Base-by-base conservation (phyloP, 2,113 vertebrate species). In the Platichthys flesus region DNA sequence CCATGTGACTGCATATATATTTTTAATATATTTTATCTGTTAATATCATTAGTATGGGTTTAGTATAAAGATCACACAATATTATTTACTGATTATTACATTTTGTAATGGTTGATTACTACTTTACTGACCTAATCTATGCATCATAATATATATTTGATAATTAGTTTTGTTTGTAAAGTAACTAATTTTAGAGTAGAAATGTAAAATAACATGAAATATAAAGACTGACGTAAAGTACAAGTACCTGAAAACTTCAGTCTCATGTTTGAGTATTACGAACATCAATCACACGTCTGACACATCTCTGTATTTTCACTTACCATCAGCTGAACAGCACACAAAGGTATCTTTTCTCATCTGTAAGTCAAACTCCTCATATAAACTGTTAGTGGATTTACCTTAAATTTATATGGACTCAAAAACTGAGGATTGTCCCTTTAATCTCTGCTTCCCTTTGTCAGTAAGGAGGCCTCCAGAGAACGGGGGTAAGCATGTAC, bases 371-470 rank as follows among this genome's bases (percentile, higher is more conserved):
- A 73, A 67, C 1, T 58, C 3, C 5, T 51, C 0, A 61, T 62
- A 21, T 28, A 72, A 10, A 21, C 2, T 31, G 45, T 66, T 35
- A 26, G 24, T 35, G 35, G 49, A 66, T 28, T 63, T 35, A 54
- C 12, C 67, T 15, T 15, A 69, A 60, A 74, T 59, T 54, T 37
- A 74, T 47, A 24, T 51, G 24, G 45, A 40, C 24, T 49, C 24
- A 73, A 47, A 51, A 51, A 78, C 37, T 37, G 45, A 37, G 28
- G 16, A 57, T 52, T 61, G 15, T 12, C 60, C 55, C 51, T 73
- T 65, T 74, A 71, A 81, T 68, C 74, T 59, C 40, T 65, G 51
- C 77, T 79, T 89, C 61, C 71, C 56, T 64, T 60, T 60, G 55
- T 45, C 55, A 70, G 31, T 64, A 42, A 55, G 75, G 37, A 76